Evolutionary conservation across 2,888 invertebrate species (phyloP).

Genomic region (Stenodema calcarata): DNA sequence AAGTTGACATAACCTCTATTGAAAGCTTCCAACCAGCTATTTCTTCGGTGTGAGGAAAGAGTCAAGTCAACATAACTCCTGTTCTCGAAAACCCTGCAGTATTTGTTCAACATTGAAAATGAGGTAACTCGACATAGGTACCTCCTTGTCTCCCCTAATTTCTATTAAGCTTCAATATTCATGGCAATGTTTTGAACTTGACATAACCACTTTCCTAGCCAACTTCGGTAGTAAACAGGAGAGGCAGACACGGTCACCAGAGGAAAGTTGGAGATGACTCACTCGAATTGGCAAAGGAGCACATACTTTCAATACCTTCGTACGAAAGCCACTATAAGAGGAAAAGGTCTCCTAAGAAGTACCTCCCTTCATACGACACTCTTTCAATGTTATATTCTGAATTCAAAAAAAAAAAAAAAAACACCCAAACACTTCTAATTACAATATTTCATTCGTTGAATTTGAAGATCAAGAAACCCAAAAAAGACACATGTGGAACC

Average conservation of each 20-base stretch:
- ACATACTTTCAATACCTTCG: too few species aligned
- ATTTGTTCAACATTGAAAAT: background rate
- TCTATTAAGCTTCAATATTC: background rate
- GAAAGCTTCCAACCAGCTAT: background rate
- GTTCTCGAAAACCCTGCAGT: too few species aligned
- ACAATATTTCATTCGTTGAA: background rate
- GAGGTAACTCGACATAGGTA: background rate
- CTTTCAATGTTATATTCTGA: too few species aligned
- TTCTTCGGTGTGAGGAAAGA: background rate
- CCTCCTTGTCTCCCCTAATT: background rate
- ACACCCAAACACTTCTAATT: too few species aligned
- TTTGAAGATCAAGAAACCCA: background rate
- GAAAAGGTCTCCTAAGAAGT: too few species aligned
- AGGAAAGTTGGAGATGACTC: too few species aligned
- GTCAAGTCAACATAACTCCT: conserved; percentile 4
- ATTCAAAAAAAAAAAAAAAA: too few species aligned
- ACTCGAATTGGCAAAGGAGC: too few species aligned
- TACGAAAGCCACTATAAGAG: too few species aligned
- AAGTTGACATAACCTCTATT: background rate
- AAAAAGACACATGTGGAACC: background rate
- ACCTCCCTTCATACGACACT: too few species aligned
- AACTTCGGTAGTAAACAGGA: background rate
- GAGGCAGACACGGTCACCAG: too few species aligned
- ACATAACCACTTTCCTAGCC: background rate
- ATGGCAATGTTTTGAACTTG: background rate